Evolutionary conservation across 1,140 invertebrate genomes (phyloP).

Genomic region (Brevipalpus yothersi): DNA sequence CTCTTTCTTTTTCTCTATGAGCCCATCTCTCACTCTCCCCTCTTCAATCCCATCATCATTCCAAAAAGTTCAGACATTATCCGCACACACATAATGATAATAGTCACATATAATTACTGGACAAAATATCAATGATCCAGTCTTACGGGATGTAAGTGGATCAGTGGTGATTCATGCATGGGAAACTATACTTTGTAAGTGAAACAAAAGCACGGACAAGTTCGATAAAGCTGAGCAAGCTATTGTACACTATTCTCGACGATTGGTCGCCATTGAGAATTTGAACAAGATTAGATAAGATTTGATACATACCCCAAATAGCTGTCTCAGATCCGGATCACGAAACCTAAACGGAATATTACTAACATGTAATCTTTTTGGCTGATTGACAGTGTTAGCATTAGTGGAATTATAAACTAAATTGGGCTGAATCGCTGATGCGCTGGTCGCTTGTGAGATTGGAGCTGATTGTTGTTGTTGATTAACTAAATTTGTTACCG

Average conservation of each 20-base stretch:
- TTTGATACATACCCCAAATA: conserved; percentile 45
- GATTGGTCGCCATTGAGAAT: not conserved
- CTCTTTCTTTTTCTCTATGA: too few species aligned
- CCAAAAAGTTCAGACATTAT: too few species aligned
- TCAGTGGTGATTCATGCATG: not conserved
- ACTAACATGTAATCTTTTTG: conserved; percentile 70
- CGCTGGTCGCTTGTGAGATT: too few species aligned
- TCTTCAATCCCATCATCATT: too few species aligned
- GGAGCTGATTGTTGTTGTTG: too few species aligned
- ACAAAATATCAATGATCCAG: too few species aligned
- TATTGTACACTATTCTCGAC: not conserved
- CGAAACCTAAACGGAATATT: conserved; percentile 98
- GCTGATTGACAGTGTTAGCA: conserved; percentile 7
- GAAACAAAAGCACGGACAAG: not conserved
- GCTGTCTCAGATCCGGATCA: conserved; percentile 84
- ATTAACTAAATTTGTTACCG: too few species aligned
- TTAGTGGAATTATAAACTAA: too few species aligned
- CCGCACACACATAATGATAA: too few species aligned
- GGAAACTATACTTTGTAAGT: not conserved
- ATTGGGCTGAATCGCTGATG: too few species aligned
- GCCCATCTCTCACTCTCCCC: too few species aligned
- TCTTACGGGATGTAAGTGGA: not conserved
- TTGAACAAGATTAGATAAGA: not conserved
- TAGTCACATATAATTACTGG: too few species aligned
- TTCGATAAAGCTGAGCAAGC: not conserved